These are phyloP conservation scores for Oncorhynchus nerka DNA, from an alignment of 2,113 vertebrate genomes.

Conservation along the genomic window DNA sequence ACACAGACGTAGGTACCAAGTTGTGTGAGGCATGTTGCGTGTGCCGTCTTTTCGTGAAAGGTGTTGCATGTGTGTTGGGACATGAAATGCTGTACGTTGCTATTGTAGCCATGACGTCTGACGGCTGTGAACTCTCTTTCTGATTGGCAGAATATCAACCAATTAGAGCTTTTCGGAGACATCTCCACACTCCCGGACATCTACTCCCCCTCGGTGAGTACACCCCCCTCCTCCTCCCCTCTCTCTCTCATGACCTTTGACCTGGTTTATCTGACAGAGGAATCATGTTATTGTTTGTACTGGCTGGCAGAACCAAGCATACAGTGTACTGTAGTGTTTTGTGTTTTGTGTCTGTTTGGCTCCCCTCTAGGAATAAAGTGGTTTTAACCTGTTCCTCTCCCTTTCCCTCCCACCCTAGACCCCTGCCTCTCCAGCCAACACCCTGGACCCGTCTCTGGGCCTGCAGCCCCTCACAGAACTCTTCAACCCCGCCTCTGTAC, in stretches of 20 bases:
- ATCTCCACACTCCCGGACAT: constrained; percentile 98
- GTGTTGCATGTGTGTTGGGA: constrained; percentile 48
- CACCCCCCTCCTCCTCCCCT: background rate
- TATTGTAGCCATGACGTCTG: background rate
- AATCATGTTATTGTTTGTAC: no score
- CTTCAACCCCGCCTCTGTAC: constrained; percentile 91
- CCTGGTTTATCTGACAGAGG: no score
- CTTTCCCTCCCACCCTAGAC: constrained; percentile 72
- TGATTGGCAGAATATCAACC: constrained; percentile 91
- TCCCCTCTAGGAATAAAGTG: no score
- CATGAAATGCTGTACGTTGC: background rate
- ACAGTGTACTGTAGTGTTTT: no score
- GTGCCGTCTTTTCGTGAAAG: constrained; percentile 23
- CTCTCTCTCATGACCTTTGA: no score
- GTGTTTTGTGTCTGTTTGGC: no score
- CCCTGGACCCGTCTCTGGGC: constrained; percentile 88
- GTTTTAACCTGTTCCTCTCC: background rate
- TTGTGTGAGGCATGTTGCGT: constrained; percentile 3
- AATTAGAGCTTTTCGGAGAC: constrained; percentile 98
- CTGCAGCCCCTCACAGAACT: constrained; percentile 90
- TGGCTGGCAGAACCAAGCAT: no score
- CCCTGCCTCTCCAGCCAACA: constrained; percentile 95
- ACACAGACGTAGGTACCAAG: constrained; percentile 55
- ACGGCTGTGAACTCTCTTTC: constrained; percentile 20
- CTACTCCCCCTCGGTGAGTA: constrained; percentile 95